A percentile compares a stretch with the other conserved stretches of the same genome.
Conservation (phyloP, 2,797 vertebrate species). For the Gallirallus australis region DNA sequence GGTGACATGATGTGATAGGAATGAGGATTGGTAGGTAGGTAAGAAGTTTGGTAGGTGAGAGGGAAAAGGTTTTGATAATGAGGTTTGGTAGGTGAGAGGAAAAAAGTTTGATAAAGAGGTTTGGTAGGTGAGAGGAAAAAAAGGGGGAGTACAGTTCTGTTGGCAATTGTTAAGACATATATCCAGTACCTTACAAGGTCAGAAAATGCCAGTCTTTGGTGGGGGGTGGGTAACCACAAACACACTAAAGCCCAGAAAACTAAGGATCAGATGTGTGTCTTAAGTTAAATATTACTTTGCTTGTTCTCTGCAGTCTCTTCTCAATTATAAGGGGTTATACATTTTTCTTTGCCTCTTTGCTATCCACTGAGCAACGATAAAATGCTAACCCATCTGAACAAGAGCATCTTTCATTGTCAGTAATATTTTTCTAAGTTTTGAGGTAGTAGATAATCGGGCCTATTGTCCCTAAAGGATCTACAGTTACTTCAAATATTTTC, state of each 20-base stretch:
- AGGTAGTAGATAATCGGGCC: background rate
- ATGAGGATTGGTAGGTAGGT: too few relatives aligned
- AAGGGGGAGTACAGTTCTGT: too few relatives aligned
- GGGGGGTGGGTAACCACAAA: accelerated
- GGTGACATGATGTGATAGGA: too few relatives aligned
- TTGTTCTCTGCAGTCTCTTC: background rate
- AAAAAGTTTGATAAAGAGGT: too few relatives aligned
- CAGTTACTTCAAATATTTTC: conserved; percentile 16
- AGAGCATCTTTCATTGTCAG: background rate
- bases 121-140: too few relatives aligned
- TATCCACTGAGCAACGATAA: background rate
- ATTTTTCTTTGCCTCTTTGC: background rate
- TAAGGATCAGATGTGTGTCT: background rate
- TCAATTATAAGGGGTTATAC: background rate
- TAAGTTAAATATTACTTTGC: background rate
- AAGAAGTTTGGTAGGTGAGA: too few relatives aligned
- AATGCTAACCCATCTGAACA: background rate
- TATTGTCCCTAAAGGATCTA: background rate
- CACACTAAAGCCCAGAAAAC: background rate
- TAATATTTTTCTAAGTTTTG: background rate
- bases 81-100: too few relatives aligned
- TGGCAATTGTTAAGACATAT: too few relatives aligned
- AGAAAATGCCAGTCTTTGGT: background rate
- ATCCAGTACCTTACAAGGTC: too few relatives aligned
- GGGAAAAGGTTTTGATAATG: too few relatives aligned